These are phyloP conservation scores for Plestiodon gilberti DNA, from an alignment of 2,113 vertebrate genomes.

Conservation along the genomic window DNA sequence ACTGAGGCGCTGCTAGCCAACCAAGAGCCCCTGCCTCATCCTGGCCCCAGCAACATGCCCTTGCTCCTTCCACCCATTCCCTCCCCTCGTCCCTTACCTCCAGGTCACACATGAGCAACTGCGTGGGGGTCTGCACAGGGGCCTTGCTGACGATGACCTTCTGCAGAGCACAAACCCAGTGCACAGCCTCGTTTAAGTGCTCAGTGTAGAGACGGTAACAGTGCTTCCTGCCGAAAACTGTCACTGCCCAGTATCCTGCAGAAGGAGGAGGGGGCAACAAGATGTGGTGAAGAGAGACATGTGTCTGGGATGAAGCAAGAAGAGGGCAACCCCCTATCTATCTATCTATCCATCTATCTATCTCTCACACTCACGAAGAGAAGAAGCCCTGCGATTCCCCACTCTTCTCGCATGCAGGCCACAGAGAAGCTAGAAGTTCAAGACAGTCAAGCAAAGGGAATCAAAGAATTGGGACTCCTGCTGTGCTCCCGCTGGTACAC, in stretches of 20 bases:
- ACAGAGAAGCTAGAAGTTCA: background rate
- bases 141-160: constrained; percentile 93
- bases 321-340: no score
- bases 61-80: background rate
- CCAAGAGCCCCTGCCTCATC: background rate
- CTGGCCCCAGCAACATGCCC: no score
- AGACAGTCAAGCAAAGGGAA: background rate
- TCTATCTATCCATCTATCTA: no score
- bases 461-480: background rate
- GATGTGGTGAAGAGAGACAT: background rate
- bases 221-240: constrained; percentile 92
- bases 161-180: constrained; percentile 91
- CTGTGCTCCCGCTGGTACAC: background rate
- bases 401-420: background rate
- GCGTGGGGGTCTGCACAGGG: constrained; percentile 92
- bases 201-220: constrained; percentile 90
- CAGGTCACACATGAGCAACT: constrained; percentile 92
- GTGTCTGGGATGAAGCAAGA: background rate
- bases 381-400: background rate
- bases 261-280: background rate
- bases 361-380: no score
- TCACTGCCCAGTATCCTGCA: constrained; percentile 91
- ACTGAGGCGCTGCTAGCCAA: background rate
- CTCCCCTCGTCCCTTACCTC: constrained; percentile 78
- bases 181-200: constrained; percentile 91